A percentile compares a stretch with the other conserved stretches of the same genome.
phyloP scores from a whole-genome alignment of 2,797 vertebrate species.

The Danio tinwini region DNA sequence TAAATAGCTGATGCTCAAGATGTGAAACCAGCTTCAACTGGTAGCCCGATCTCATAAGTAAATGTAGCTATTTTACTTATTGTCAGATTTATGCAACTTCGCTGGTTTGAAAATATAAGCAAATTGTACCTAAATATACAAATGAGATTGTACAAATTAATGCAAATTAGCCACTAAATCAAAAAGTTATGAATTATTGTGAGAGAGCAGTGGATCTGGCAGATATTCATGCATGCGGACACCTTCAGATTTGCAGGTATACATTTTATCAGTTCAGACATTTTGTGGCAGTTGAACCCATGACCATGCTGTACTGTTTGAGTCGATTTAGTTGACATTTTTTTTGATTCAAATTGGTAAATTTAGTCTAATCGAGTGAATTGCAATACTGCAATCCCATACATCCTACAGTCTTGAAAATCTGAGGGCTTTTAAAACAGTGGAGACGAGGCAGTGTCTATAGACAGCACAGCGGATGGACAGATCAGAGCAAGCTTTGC shows the following conservation, averaged over 20 bases:
- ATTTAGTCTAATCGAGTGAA: not conserved
- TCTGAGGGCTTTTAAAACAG: constrained; percentile 40
- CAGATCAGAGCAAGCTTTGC: constrained; percentile 56
- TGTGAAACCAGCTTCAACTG: not conserved
- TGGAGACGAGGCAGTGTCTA: constrained; percentile 34
- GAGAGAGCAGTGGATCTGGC: no score
- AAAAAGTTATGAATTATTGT: no score
- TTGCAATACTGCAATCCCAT: not conserved
- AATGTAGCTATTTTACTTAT: no score
- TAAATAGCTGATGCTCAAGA: not conserved
- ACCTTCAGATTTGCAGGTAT: not conserved
- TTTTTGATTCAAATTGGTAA: constrained; percentile 13
- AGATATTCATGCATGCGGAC: no score
- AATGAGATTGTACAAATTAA: no score
- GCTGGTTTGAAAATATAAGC: no score
- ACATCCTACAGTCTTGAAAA: constrained; percentile 15
- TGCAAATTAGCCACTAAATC: no score
- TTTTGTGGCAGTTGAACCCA: not conserved
- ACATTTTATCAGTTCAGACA: constrained; percentile 1
- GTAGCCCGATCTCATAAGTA: no score
- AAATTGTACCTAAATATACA: no score
- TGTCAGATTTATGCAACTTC: no score
- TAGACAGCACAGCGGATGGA: constrained; percentile 55
- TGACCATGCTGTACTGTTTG: not conserved
- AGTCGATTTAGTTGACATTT: not conserved